A percentile compares a stretch with the other conserved stretches of the same genome.
These are phyloP conservation scores for Athripsodes cinereus DNA, from an alignment of 2,888 invertebrate genomes.

Conservation along the genomic window DNA sequence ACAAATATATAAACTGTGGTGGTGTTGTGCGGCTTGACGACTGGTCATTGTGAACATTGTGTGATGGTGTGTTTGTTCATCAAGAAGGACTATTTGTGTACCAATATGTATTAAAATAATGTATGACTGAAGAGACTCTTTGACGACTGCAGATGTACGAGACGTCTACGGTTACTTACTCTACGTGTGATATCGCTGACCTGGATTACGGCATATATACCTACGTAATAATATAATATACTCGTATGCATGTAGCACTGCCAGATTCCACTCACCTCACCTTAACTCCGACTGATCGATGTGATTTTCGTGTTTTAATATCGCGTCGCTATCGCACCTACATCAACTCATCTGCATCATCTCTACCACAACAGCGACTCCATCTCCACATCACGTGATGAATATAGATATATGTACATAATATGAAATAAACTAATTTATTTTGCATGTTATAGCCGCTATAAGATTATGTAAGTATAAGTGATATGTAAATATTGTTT, in stretches of 20 bases:
- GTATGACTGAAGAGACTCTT: not conserved
- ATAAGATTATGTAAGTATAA: conserved; percentile 14
- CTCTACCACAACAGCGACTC: not conserved
- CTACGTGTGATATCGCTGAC: not conserved
- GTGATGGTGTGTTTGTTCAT: not conserved
- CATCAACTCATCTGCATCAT: not conserved
- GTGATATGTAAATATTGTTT: conserved; percentile 10
- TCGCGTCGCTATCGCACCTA: not conserved
- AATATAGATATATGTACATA: not conserved
- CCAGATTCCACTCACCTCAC: not conserved
- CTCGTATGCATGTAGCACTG: not conserved
- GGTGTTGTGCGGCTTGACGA: conserved; percentile 15
- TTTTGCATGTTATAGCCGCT: conserved; percentile 25
- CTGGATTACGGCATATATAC: not conserved
- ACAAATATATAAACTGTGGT: conserved; percentile 10
- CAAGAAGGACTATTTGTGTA: not conserved
- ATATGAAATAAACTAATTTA: conserved; percentile 23
- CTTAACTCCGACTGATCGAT: not conserved
- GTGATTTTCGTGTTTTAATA: not conserved
- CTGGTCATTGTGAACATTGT: conserved; percentile 6
- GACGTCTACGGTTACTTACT: not conserved
- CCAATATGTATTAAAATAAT: not conserved
- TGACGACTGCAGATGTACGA: not conserved
- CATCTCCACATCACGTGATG: not conserved
- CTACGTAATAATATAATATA: too few relatives aligned